Evolutionary conservation across 2,888 invertebrate genomes (phyloP), one percentile per base, ranked within the genome.

Genomic region (Eupithecia exiguata): DNA sequence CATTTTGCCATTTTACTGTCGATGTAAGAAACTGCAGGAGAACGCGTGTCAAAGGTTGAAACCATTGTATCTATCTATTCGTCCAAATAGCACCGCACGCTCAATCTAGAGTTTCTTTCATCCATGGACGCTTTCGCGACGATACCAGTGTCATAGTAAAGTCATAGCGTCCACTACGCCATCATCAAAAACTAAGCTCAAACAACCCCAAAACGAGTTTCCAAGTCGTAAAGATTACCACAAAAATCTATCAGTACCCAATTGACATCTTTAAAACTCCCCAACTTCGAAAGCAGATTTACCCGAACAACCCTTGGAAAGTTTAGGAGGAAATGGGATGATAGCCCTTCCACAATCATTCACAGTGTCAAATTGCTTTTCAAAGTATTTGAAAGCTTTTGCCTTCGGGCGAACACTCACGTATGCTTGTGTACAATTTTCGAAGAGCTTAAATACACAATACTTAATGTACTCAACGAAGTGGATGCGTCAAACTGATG

Each of bases 361-460:
- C 49, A 18, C 58, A 67, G 74, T 74, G 74, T 71, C 74, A 75
- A 69, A 74, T 70, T 62, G 66, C 40, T 40, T 65, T 38, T 65
- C 16, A 36, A 58, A 58, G 58, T 66, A 40, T 40, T 43, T 66
- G 66, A 66, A 66, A 66, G 66, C 66, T 63, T 65, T 65, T 25
- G 65, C 40, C 18, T n/a, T 21, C n/a, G 21, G 21, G 40, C 5
- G 21, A 58, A 58, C 53, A 53, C 58, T 58, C 58, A 58, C 21
- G 25, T 25, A 58, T 25, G 58, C 58, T 58, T 58, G 5, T 58
- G 25, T 25, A 58, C 58, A 58, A 58, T 25, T 58, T 53, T 25
- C 21, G 58, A 10, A 21, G 10, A 10, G 58, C 25, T 5, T 5
- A 58, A 25, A 14, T 58, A 58, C 58, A 58, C 58, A 58, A 58